Evolutionary conservation across 2,797 vertebrate genomes (phyloP).

Genomic region (Myotis daubentonii): DNA sequence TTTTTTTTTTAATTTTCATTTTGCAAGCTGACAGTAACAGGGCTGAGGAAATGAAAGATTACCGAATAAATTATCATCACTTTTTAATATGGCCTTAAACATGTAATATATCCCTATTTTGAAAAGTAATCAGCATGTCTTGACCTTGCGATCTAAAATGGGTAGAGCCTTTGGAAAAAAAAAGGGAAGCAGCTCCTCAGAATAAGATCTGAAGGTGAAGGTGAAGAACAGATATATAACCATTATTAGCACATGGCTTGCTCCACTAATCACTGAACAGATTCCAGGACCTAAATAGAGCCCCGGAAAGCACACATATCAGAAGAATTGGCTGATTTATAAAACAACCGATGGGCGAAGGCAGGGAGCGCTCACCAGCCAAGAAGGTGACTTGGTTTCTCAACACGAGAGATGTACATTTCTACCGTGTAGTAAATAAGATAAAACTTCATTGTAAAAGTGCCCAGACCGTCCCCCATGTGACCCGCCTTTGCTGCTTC

Average conservation of each 20-base stretch:
- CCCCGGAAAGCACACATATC: slow-evolving; percentile 77
- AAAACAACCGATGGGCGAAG: slow-evolving; percentile 46
- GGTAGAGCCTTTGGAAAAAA: slow-evolving; percentile 70
- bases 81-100: not conserved
- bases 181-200: slow-evolving; percentile 62
- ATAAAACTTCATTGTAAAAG: slow-evolving; percentile 60
- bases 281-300: slow-evolving; percentile 85
- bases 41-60: slow-evolving; percentile 67
- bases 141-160: slow-evolving; percentile 70
- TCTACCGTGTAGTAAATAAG: slow-evolving; percentile 73
- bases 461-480: slow-evolving; percentile 70
- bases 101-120: not conserved
- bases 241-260: slow-evolving; percentile 75
- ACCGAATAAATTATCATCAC: slow-evolving; percentile 60
- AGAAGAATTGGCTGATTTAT: slow-evolving; percentile 78
- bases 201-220: slow-evolving; percentile 79
- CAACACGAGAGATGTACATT: slow-evolving; percentile 46
- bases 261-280: slow-evolving; percentile 79
- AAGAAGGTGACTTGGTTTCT: slow-evolving; percentile 26
- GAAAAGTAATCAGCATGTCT: slow-evolving; percentile 60
- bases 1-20: slow-evolving; percentile 63
- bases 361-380: not conserved
- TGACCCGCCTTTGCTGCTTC: slow-evolving; percentile 80
- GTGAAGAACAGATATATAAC: slow-evolving; percentile 78
- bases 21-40: slow-evolving; percentile 68